Evolutionary conservation across 2,797 vertebrate species (phyloP).

Genomic region (Tamandua tetradactyla): DNA sequence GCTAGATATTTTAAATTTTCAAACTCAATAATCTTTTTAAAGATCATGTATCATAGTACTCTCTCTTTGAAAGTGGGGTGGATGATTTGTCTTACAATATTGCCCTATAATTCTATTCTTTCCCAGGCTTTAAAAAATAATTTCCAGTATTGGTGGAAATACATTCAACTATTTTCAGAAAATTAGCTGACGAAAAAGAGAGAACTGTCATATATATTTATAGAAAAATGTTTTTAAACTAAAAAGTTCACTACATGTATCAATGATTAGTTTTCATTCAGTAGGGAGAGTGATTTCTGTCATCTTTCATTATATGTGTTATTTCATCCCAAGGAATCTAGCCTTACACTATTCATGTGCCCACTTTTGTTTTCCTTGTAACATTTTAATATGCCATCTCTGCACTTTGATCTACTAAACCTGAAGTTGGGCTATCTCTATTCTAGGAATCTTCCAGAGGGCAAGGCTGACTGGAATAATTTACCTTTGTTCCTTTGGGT

Average conservation of each 20-base stretch:
- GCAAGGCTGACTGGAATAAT: neutral
- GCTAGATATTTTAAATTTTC: neutral
- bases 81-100: neutral
- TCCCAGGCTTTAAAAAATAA: neutral
- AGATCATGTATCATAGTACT: neutral
- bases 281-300: neutral
- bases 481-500: neutral
- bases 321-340: neutral
- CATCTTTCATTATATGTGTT: neutral
- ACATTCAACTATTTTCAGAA: neutral
- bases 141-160: neutral
- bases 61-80: neutral
- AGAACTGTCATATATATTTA: too few relatives aligned
- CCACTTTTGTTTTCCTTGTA: neutral
- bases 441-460: neutral
- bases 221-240: too few relatives aligned
- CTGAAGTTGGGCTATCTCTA: neutral
- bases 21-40: neutral
- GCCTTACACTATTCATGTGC: neutral
- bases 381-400: neutral
- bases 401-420: neutral
- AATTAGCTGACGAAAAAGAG: too few relatives aligned
- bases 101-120: neutral
- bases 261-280: neutral
- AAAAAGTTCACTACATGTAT: too few relatives aligned